A percentile compares a stretch with the other conserved stretches of the same genome.
These are phyloP conservation scores for Cliona cf. orientalis DNA, from an alignment of 37 sponge, comb jelly and placozoan species.

Conservation along the genomic window DNA sequence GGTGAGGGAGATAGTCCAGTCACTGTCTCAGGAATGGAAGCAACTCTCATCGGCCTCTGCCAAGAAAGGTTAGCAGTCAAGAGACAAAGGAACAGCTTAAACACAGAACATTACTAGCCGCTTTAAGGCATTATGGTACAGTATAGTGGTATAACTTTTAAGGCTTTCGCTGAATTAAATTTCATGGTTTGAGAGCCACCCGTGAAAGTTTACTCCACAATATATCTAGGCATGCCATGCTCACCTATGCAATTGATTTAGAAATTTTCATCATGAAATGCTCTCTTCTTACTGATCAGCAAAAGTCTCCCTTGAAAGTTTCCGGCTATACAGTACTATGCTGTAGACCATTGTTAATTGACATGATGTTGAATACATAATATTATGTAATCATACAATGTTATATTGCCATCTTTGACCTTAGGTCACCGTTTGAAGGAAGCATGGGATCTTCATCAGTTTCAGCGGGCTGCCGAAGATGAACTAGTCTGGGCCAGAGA, in stretches of 20 bases:
- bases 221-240: neutral
- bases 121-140: no score
- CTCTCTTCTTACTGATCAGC: no score
- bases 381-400: neutral
- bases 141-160: no score
- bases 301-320: no score
- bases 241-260: neutral
- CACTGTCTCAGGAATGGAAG: slow-evolving; percentile 74
- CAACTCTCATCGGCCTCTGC: slow-evolving; percentile 65
- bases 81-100: no score
- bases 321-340: no score
- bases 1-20: slow-evolving; percentile 47
- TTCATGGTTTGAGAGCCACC: no score
- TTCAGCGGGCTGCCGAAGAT: slow-evolving; percentile 81
- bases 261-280: neutral
- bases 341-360: neutral
- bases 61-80: slow-evolving; percentile 84
- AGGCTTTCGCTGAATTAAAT: no score
- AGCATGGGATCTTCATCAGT: slow-evolving; percentile 67
- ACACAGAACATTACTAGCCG: no score
- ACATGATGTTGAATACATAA: neutral
- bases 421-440: slow-evolving; percentile 60
- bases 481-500: slow-evolving; percentile 81
- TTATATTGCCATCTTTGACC: neutral
- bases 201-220: neutral